Evolutionary conservation across 2,888 invertebrate species (phyloP), one percentile per base, ranked within the genome.

Genomic region (Homarus gammarus): DNA sequence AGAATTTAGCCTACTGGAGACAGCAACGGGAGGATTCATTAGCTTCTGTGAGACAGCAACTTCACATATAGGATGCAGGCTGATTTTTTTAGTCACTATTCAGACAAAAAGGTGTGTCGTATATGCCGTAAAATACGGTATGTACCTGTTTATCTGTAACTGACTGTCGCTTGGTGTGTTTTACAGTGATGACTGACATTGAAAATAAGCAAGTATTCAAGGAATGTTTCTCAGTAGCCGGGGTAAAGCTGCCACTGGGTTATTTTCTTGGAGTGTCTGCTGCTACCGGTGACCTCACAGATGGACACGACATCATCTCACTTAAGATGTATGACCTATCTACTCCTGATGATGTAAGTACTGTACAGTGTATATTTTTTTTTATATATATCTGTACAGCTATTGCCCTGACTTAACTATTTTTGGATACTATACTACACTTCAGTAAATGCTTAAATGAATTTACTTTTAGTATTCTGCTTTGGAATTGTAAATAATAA

Each of bases 211-310:
- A 97, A 93, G 96, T 96, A 0, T 99, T 99, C 99, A 97, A 97
- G 93, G 96, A 97, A 93, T 99, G 99, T 93, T 96, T 99, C 93
- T 95, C 95, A 85, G 98, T 98, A 0, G 95, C 96, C 92, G 98
- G 98, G 77, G 97, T 99, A 0, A 95, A 96, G 90, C 95, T 99
- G 15, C 99, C 99, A 0, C 98, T 99, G 0, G 98, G 98, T 0
- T 99, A 99, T 94, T 98, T 95, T 94, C 97, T 99, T 94, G 99
- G 99, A 1, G 95, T 98, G 5, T 96, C 98, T 0, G 98, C 99
- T 0, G 98, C 98, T 0, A 99, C 99, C 0, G 99, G 99, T 1
- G 99, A 99, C 94, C 95, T 99, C 73, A 96, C 97, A 91, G 99
- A 99, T 95, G 98, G 97, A 94, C 99, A 99, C 94, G 99, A 99